Base-by-base conservation (phyloP, 2,888 invertebrate genomes). In the Luffia ferchaultella region DNA sequence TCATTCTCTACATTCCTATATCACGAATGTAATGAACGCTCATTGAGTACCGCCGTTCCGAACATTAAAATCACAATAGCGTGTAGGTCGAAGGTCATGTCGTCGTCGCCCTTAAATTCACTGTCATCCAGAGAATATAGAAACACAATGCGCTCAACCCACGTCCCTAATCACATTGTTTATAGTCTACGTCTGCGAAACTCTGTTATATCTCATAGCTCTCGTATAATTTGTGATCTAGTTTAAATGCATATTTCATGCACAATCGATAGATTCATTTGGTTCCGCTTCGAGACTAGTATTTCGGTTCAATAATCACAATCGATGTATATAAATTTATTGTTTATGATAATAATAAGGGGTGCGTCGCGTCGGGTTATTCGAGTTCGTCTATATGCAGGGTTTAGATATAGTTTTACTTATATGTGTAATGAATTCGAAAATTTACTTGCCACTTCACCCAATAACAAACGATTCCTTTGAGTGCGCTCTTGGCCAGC, bases 1-100 rank as follows among this genome's bases (percentile, higher is more conserved):
- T 30, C 30, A 12, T 3, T 12, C 30, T 7, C 5, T 30, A n/a
- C n/a, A 3, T 3, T 30, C 30, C 30, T 7, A 30, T 7, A 30
- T 30, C 30, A 45, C 46, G 46, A 45, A 43, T 43, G 47, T 47
- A 48, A 52, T 48, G 52, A 52, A 52, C 50, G 57, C 56, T 60
- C 53, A 53, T 68, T 73, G 71, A 30, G 12, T 30, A 30, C 30
- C 30, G 12, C 30, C 5, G 30, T 59, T 56, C 59, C 62, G 64
- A 61, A 58, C 60, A 74, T 76, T 75, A 69, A 65, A 75, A 76
- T 76, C 63, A 76, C 73, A 78, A 77, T 76, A 64, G 70, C 62
- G 58, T 68, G 57, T 70, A 73, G 75, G 74, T 70, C 71, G 65
- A 64, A 73, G 78, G 73, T 77, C 72, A 72, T 63, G 62, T 63